Evolutionary conservation across 2,888 invertebrate species (phyloP), one percentile per base, ranked within the genome.

Genomic region (Melinaea menophilus): DNA sequence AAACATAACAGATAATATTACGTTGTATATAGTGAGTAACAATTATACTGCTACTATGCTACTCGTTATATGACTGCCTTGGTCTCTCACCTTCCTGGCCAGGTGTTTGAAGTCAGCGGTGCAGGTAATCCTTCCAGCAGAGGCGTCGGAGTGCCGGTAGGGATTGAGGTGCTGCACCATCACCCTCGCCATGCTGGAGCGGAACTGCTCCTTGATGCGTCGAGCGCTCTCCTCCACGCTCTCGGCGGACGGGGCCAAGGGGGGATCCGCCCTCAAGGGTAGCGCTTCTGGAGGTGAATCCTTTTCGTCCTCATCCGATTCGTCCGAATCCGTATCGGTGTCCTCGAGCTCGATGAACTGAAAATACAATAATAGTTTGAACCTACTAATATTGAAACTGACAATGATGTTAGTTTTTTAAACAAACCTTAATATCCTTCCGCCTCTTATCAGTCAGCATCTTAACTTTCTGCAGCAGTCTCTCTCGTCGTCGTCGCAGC

Each of bases 31-130:
- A 37, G 5, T 37, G 7, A 37, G 7, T 37, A 37, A 9, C 41
- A 41, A 41, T 9, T 2, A 41, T 9, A 7, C 7, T 41, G 7
- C 5, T 41, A 41, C 41, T 41, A 22, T 22, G 7, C 2, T 41
- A 41, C 22, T 22, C 22, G 22, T 22, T 41, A 7, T 3, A 7
- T 7, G 9, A 7, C 2, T 7, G 41, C 1, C 41, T 9, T 9
- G 9, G 41, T 9, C 9, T 2, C 78, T 77, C 84, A 97, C 97
- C 93, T 98, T 98, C 86, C 97, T 93, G 3, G 98, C 98, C 62
- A 98, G 92, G 88, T 98, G 97, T 82, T 98, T 98, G 84, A 98
- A 97, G 84, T 99, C 98, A 55, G 97, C 96, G 0, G 96, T 97
- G 77, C 93, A 95, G 2, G 94, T 94, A 74, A 99, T 98, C 72